Evolutionary conservation across 2,797 vertebrate genomes (phyloP).

Genomic region (Choloepus didactylus): DNA sequence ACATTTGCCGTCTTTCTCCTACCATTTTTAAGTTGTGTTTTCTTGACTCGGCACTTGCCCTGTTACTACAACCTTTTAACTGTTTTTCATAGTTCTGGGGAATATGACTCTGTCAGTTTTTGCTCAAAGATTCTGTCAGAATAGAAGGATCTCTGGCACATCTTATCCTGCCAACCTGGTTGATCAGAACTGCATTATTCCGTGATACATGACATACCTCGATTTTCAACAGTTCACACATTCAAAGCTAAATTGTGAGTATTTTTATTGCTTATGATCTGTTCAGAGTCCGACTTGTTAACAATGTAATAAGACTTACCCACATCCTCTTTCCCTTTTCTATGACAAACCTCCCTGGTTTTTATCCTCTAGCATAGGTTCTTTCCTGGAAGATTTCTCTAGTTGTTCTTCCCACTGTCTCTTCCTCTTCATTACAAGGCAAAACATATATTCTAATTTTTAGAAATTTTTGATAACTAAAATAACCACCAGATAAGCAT

Average conservation of each 20-base stretch:
- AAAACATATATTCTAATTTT: slow-evolving; percentile 16
- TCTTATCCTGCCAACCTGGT: no score
- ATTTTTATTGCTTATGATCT: slow-evolving; percentile 1
- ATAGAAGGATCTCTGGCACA: no score
- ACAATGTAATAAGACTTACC: not conserved
- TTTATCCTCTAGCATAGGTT: not conserved
- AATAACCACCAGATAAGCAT: not conserved
- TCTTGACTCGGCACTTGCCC: no score
- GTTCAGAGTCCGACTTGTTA: not conserved
- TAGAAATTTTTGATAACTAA: not conserved
- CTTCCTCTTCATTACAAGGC: not conserved
- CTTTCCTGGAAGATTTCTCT: not conserved
- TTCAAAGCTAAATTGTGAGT: not conserved
- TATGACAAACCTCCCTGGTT: not conserved
- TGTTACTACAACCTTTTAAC: no score
- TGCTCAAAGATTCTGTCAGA: no score
- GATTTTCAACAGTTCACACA: not conserved
- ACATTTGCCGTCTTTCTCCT: no score
- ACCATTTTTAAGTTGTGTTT: no score
- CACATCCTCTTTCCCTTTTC: not conserved
- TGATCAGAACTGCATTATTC: not conserved
- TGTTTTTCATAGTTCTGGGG: no score
- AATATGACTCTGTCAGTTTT: no score
- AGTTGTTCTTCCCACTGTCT: not conserved
- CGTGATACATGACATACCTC: not conserved